phyloP scores from a whole-genome alignment of 1,140 invertebrate species.

The Drosophila bifasciata region DNA sequence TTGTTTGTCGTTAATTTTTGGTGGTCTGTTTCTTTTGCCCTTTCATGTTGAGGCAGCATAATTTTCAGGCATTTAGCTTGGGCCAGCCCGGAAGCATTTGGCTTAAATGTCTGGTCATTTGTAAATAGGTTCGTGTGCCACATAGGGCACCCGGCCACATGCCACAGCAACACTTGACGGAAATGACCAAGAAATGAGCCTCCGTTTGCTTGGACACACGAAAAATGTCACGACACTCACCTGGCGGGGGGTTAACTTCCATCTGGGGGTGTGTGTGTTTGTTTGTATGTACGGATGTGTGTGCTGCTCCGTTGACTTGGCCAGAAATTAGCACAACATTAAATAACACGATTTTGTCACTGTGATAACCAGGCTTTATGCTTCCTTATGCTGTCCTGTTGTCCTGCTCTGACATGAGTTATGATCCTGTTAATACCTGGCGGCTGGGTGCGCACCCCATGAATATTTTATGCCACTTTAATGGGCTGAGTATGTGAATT shows the following conservation, averaged over 20 bases:
- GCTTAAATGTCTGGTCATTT: constrained; percentile 82
- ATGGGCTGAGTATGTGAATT: constrained; percentile 49
- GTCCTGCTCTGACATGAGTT: constrained; percentile 67
- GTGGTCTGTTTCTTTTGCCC: constrained; percentile 22
- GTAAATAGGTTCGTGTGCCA: constrained; percentile 77
- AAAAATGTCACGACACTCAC: constrained; percentile 78
- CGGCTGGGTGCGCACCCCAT: constrained; percentile 26
- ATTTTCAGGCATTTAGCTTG: constrained; percentile 74
- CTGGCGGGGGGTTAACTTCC: constrained; percentile 27
- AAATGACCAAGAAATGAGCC: constrained; percentile 78
- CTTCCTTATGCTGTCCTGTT: constrained; percentile 26
- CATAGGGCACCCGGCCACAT: constrained; percentile 11
- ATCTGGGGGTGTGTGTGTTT: constrained; percentile 36
- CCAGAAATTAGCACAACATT: constrained; percentile 83
- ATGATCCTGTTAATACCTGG: constrained; percentile 61
- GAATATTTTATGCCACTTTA: constrained; percentile 63
- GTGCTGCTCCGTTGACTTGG: constrained; percentile 38
- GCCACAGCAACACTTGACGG: constrained; percentile 66
- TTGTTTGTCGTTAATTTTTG: constrained; percentile 31
- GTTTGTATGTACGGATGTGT: constrained; percentile 1
- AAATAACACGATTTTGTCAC: constrained; percentile 79
- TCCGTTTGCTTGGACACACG: constrained; percentile 24
- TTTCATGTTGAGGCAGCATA: constrained; percentile 75
- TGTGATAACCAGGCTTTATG: constrained; percentile 59
- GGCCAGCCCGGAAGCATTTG: constrained; percentile 74